Evolutionary conservation across 1,140 invertebrate species (phyloP).

Genomic region (Bursaphelenchus mucronatus): DNA sequence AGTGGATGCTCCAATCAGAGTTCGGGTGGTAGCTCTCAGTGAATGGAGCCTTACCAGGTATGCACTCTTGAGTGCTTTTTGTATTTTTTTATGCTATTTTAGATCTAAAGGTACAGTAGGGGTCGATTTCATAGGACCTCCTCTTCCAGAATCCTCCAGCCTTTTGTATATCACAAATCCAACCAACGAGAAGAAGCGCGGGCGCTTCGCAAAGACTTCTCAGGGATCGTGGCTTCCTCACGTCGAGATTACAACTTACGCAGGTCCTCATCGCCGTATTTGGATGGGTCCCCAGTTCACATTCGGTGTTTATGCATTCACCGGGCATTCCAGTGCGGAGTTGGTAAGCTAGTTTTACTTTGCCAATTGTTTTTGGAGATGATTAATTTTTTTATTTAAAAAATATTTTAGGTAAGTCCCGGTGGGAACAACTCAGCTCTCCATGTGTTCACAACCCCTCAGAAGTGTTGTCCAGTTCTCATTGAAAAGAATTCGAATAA

Average conservation of each 20-base stretch:
- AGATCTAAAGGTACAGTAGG: constrained; percentile 27
- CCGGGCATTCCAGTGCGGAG: constrained; percentile 43
- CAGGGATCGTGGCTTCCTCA: constrained; percentile 42
- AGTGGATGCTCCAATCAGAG: constrained; percentile 32
- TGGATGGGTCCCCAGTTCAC: constrained; percentile 60
- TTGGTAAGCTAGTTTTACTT: constrained; percentile 20
- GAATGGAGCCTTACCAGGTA: constrained; percentile 31
- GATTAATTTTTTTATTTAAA: not conserved
- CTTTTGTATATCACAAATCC: not conserved
- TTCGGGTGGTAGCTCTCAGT: constrained; percentile 16
- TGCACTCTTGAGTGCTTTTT: not conserved
- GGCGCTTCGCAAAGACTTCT: constrained; percentile 10
- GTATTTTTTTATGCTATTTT: constrained; percentile 5
- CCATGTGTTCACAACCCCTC: constrained; percentile 24
- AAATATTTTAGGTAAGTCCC: constrained; percentile 30
- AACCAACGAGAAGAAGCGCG: constrained; percentile 1
- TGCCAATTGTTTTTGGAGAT: constrained; percentile 8
- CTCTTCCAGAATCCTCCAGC: constrained; percentile 18
- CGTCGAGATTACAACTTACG: constrained; percentile 53
- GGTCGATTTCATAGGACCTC: constrained; percentile 40
- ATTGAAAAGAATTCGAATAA: constrained; percentile 41
- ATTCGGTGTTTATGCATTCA: constrained; percentile 49
- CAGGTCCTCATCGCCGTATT: constrained; percentile 53
- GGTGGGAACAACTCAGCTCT: constrained; percentile 4
- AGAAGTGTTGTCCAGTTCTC: constrained; percentile 47